Conservation (phyloP, 2,113 vertebrate genomes). For the Sphyrna mokarran region DNA sequence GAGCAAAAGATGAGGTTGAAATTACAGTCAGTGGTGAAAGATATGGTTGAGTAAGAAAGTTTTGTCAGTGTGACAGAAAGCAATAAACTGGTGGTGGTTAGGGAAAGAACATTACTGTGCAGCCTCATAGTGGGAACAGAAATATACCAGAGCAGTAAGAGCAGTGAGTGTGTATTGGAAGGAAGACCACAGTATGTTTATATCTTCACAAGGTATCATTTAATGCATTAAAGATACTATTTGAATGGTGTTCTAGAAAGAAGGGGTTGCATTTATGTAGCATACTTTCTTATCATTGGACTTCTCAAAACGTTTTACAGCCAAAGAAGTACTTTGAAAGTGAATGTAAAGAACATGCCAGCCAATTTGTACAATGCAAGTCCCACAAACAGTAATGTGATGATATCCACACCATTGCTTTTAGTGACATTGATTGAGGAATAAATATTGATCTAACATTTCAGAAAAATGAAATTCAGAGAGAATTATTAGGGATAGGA, state of each 20-base stretch:
- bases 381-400: neutral
- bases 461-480: too few species aligned
- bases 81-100: neutral
- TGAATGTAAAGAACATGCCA: neutral
- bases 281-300: neutral
- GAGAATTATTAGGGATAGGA: too few species aligned
- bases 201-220: neutral
- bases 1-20: neutral
- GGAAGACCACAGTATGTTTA: neutral
- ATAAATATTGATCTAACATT: neutral
- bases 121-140: neutral
- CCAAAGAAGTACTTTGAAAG: neutral
- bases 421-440: neutral
- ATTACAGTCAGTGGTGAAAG: neutral
- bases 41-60: neutral
- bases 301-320: neutral
- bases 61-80: neutral
- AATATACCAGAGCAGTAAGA: neutral
- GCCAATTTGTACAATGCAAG: neutral
- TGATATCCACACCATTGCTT: neutral
- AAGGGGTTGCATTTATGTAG: neutral
- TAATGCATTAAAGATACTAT: neutral
- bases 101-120: neutral
- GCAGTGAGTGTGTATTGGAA: neutral
- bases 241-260: neutral